Conservation (phyloP, 2,113 vertebrate species). For the Canis aureus region DNA sequence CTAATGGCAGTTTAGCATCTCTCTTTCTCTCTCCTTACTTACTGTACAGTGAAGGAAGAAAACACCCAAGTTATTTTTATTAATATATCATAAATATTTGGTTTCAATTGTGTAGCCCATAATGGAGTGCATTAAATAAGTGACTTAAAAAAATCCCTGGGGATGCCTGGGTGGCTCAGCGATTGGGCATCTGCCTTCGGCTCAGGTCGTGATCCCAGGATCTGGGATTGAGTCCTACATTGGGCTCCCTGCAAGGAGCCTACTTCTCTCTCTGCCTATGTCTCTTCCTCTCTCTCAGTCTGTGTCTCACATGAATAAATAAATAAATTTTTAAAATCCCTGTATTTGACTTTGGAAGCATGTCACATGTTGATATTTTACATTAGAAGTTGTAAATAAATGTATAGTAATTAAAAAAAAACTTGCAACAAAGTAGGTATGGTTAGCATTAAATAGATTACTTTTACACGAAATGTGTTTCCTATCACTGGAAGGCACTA, state of each 20-base stretch:
- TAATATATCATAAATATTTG: slow-evolving; percentile 17
- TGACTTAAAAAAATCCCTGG: neutral
- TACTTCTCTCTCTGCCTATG: no score
- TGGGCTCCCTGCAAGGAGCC: no score
- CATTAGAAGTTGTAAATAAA: neutral
- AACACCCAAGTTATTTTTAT: slow-evolving; percentile 22
- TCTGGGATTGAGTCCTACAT: no score
- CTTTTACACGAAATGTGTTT: neutral
- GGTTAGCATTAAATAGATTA: slow-evolving; percentile 1
- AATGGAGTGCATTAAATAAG: slow-evolving; percentile 47
- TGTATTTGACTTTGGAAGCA: neutral
- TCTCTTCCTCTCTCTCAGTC: no score
- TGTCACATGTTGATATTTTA: slow-evolving; percentile 44
- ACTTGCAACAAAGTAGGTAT: neutral
- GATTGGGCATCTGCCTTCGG: no score
- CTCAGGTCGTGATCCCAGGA: no score
- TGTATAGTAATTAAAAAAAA: neutral
- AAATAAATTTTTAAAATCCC: no score
- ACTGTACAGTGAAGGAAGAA: slow-evolving; percentile 44
- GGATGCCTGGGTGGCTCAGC: no score
- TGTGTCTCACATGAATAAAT: no score
- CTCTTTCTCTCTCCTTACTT: neutral
- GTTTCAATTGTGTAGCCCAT: slow-evolving; percentile 49
- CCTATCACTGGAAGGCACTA: neutral
- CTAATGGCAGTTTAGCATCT: neutral